Evolutionary conservation across 2,113 vertebrate species (phyloP), one percentile per base, ranked within the genome.

Genomic region (Sander lucioperca): DNA sequence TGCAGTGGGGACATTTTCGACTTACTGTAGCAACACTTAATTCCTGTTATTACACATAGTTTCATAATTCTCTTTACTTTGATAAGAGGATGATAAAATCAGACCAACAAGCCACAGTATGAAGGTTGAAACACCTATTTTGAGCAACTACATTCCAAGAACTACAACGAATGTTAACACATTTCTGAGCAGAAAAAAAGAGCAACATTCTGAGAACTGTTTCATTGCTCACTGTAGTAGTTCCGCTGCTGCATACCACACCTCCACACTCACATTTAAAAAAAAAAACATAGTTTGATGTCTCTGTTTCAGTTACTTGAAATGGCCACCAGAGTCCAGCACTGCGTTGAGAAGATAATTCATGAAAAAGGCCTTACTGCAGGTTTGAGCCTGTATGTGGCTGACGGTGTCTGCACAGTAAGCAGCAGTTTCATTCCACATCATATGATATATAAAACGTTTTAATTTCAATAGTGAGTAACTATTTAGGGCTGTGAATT

Each of bases 261-360:
- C 27, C 27, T 27, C 1, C 27, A 27, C 27, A 27, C 12, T 77
- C 45, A 25, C 6, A 0, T 27, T 51, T 5, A 18, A 14, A 45
- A 11, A 65, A 56, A 5, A 7, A n/a, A 0, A 33, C 5, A 33
- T 5, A 15, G 4, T 10, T 36, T 45, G 14, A 23, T 0, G 1
- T n/a, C 13, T 45, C 25, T 39, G 56, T 67, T 70, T 75, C 68
- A 83, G 71, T 92, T 84, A 25, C 85, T 21, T 45, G 10, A 43
- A 63, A 39, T 21, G 64, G 33, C 91, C 91, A 93, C 84, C 53
- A 92, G 90, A 90, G 89, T 64, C 72, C 89, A 87, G 85, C 84
- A 90, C 48, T 79, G 78, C 73, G 58, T 59, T 36, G 6, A 54
- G 50, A 68, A 50, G 2, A 65, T 0, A 7, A 47, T 15, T 23